Conservation (phyloP, 2,888 invertebrate genomes). For the Geotrupes spiniger region DNA sequence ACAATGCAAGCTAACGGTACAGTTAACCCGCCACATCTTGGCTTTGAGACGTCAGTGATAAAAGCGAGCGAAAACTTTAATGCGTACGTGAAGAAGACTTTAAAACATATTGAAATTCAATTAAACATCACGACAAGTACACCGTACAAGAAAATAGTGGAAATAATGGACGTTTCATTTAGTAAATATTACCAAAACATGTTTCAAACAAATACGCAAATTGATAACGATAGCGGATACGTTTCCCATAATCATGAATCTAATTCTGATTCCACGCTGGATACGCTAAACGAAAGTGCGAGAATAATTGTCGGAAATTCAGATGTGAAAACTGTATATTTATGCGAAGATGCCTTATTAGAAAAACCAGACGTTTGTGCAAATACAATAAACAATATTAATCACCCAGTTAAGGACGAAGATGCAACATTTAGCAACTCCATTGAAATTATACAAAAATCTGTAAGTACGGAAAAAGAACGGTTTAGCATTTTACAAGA, state of each 20-base stretch:
- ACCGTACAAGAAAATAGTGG: background rate
- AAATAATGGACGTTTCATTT: constrained; percentile 23
- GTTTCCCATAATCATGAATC: constrained; percentile 45
- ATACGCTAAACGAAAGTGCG: constrained; percentile 2
- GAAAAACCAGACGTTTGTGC: constrained; percentile 38
- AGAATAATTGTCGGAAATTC: constrained; percentile 1
- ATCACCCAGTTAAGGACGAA: background rate
- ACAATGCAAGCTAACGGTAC: constrained; percentile 11
- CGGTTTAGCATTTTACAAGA: constrained; percentile 20
- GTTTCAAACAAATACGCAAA: constrained; percentile 17
- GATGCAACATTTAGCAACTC: background rate
- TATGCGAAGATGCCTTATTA: constrained; percentile 44
- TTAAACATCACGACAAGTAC: constrained; percentile 13
- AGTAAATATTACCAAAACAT: constrained; percentile 24
- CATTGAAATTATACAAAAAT: constrained; percentile 13
- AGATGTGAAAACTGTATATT: constrained; percentile 33
- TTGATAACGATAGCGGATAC: constrained; percentile 48
- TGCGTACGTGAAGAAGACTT: background rate
- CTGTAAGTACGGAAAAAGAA: constrained; percentile 16
- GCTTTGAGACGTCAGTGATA: constrained; percentile 11
- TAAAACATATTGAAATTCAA: constrained; percentile 7
- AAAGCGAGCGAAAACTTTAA: background rate
- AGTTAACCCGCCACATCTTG: constrained; percentile 20
- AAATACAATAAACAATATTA: background rate
- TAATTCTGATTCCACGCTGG: constrained; percentile 32